Base-by-base conservation (phyloP, 2,113 vertebrate species). In the Nerophis lumbriciformis region DNA sequence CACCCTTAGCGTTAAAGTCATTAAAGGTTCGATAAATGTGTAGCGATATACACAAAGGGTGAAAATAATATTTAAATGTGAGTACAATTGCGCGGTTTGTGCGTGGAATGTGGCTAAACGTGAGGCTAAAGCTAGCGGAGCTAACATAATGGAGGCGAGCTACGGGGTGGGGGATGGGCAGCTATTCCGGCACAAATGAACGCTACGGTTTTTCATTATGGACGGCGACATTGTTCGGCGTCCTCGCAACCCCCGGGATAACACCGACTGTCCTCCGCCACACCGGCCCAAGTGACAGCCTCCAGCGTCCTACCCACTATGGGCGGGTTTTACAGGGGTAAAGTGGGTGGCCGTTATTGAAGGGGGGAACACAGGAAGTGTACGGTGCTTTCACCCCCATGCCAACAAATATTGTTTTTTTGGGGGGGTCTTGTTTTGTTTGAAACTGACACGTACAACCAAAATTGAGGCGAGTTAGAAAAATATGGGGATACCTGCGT, bases 301-400 rank as follows among this genome's bases (percentile, higher is more conserved):
- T 94, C 85, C 92, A 88, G 94, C 88, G 94, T 97, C 95, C 96
- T 96, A 93, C 94, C 94, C 94, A 94, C 94, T 93, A 92, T 92
- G 94, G 95, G 94, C 94, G 94, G 94, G 93, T 93, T 92, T 92
- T 91, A 86, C 82, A 85, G 88, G 88, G 89, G 83, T 89, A 93
- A 49, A 92, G 93, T 93, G 93, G 94, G 92, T 92, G 94, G 94
- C 91, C 94, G 94, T 94, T 94, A 93, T 92, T 90, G 91, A 92
- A 91, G 92, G 90, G 90, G 92, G 90, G 92, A 92, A 90, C 94
- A 94, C 94, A 95, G 95, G 94, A 96, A 95, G 94, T 93, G 92
- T 93, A 88, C 87, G 85, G 81, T 88, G 55, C 42, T 88, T 87
- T 84, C 88, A 85, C 88, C 88, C 55, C 80, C 82, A 82, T 84